Evolutionary conservation across 1,140 invertebrate genomes (phyloP), one percentile per base, ranked within the genome.

Genomic region (Drosophila nigrodunni): DNA sequence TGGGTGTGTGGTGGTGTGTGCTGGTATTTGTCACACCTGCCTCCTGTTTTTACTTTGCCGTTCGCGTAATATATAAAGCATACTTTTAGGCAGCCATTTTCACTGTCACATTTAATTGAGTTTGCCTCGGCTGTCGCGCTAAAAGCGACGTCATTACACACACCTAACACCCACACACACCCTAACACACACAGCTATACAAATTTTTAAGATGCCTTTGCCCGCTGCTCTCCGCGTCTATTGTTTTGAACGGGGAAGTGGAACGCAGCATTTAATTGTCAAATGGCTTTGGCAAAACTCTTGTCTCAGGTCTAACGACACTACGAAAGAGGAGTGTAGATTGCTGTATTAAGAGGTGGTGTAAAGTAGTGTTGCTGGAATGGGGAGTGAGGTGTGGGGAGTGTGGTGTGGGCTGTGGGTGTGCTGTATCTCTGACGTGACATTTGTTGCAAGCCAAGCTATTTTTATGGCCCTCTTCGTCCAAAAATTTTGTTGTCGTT

Each of bases 81-180:
- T 90, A 90, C 85, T 89, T 85, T 89, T 90, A 89, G 81, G 86
- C 85, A 69, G 62, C 74, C 77, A 74, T 89, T 90, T 90, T 75
- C 86, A 81, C 86, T 89, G 85, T 90, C 85, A 90, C 86, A 90
- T 90, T 89, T 89, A 89, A 89, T 89, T 89, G 85, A 89, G 85
- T 89, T 89, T 90, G 78, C 68, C 75, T 64, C 54, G 73, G 52
- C 67, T 73, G 49, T 46, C 68, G 74, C 83, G 83, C 80, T 88
- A 88, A 88, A 88, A 88, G 83, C 83, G 79, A 83, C 77, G 85
- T 88, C 83, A 83, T 89, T 87, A 89, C 77, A 64, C 59, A 52
- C 67, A 66, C 65, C 64, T 74, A 30, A 47, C 43, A 8, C 21
- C 11, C 13, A 34, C 18, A 39, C 50, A 34, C 46, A 13, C 39